Evolutionary conservation across 2,888 invertebrate genomes (phyloP).

Genomic region (Caenorhabditis parvicauda): DNA sequence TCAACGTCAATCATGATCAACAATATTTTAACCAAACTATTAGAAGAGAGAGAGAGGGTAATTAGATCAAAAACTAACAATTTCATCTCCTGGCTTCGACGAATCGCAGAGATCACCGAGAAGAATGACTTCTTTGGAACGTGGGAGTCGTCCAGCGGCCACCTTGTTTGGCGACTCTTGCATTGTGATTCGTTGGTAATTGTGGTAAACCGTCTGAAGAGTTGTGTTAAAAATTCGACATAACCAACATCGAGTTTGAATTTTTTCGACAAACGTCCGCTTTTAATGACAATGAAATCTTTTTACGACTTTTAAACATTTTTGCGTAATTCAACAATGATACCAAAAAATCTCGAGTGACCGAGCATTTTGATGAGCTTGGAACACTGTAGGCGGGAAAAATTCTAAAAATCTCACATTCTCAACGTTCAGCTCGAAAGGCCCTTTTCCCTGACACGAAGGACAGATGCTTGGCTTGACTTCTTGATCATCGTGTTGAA

Average conservation of each 20-base stretch:
- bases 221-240: background rate
- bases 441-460: conserved; percentile 92
- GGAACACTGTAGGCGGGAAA: background rate
- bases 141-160: conserved; percentile 91
- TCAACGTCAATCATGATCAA: background rate
- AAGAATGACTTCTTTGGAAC: conserved; percentile 93
- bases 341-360: background rate
- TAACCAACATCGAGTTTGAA: background rate
- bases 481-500: conserved; percentile 77
- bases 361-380: background rate
- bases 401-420: conserved; percentile 62
- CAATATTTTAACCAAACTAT: background rate
- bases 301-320: background rate
- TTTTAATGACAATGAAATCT: background rate
- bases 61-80: conserved; percentile 68
- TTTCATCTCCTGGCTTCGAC: conserved; percentile 97
- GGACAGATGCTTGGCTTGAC: conserved; percentile 94
- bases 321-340: background rate
- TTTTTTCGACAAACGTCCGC: background rate
- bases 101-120: conserved; percentile 91
- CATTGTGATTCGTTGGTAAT: conserved; percentile 94
- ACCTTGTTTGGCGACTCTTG: conserved; percentile 98
- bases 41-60: background rate
- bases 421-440: conserved; percentile 97
- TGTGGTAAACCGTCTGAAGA: conserved; percentile 87